Evolutionary conservation across 2,888 invertebrate genomes (phyloP), one percentile per base, ranked within the genome.

Genomic region (Leptinotarsa haldemani): DNA sequence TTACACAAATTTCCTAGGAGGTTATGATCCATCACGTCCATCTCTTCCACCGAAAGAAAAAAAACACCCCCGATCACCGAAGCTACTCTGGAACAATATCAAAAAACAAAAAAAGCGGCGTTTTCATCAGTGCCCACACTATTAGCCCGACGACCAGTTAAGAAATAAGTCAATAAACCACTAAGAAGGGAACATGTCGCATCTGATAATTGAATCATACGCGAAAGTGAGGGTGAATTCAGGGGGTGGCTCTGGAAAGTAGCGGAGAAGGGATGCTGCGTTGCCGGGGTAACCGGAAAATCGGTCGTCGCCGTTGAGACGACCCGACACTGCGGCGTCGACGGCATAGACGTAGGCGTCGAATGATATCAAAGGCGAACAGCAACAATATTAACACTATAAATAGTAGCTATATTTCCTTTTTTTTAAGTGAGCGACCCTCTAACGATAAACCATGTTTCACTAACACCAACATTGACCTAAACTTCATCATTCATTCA

Each of bases 111-210:
- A 48, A 48, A 65, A 18, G 3, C 16, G 22, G 47, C 47, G 40
- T 65, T 65, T 65, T 69, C 30, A 22, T 48, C 53, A 65, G 58
- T 46, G 71, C 61, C 68, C 69, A 66, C 69, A 71, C 66, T 64
- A 65, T 72, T 75, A 72, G 52, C 18, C 72, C 15, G 53, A 48
- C 71, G 58, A 75, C 75, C 65, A 72, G 69, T 75, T 81, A 84
- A 84, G 84, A 83, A 85, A 84, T 83, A 82, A 85, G 86, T 86
- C 86, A 85, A 86, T 86, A 85, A 85, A 86, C 84, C 83, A 82
- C 80, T 74, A 75, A 77, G 81, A 82, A 80, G 84, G 80, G 85
- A 85, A 85, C 85, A 84, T 86, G 86, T 86, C 86, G 83, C 84
- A 85, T 75, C 69, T 70, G 71, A 67, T 87, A 87, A 87, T 87